phyloP scores from a whole-genome alignment of 2,797 vertebrate genomes.

The Pampus argenteus region DNA sequence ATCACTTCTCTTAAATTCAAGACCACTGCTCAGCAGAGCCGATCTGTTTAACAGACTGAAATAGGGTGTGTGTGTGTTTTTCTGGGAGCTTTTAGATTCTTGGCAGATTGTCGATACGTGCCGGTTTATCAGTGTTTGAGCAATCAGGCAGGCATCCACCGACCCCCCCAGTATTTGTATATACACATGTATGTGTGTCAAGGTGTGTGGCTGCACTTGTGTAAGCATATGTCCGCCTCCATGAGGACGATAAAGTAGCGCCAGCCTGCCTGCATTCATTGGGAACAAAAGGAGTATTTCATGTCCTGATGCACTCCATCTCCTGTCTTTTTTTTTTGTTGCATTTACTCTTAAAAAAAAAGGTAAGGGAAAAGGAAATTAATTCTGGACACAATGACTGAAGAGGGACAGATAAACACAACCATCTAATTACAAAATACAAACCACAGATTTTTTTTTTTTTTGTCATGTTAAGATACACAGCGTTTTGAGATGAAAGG shows the following conservation, averaged over 20 bases:
- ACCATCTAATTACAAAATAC: conserved; percentile 28
- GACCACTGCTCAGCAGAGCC: too few species aligned
- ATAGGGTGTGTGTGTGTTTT: not conserved
- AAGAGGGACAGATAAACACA: conserved; percentile 26
- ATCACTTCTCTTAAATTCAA: too few species aligned
- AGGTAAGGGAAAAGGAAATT: conserved; percentile 56
- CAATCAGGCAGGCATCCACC: conserved; percentile 3
- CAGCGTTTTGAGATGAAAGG: not conserved
- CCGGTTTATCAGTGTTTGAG: conserved; percentile 15
- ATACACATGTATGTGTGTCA: not conserved
- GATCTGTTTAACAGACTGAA: too few species aligned
- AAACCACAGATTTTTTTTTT: conserved; percentile 3
- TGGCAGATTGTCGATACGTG: not conserved
- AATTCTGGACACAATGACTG: conserved; percentile 20
- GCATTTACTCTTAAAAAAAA: conserved; percentile 15
- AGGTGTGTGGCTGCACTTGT: not conserved
- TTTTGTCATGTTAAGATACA: not conserved
- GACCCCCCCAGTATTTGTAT: not conserved
- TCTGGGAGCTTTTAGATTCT: not conserved
- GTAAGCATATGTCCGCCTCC: conserved; percentile 1
- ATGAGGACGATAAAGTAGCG: conserved; percentile 23
- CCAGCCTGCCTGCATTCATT: conserved; percentile 13
- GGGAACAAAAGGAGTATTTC: conserved; percentile 42
- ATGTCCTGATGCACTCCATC: not conserved
- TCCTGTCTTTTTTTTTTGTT: not conserved